Evolutionary conservation across 2,888 invertebrate species (phyloP), one percentile per base, ranked within the genome.

Genomic region (Microctonus brassicae): DNA sequence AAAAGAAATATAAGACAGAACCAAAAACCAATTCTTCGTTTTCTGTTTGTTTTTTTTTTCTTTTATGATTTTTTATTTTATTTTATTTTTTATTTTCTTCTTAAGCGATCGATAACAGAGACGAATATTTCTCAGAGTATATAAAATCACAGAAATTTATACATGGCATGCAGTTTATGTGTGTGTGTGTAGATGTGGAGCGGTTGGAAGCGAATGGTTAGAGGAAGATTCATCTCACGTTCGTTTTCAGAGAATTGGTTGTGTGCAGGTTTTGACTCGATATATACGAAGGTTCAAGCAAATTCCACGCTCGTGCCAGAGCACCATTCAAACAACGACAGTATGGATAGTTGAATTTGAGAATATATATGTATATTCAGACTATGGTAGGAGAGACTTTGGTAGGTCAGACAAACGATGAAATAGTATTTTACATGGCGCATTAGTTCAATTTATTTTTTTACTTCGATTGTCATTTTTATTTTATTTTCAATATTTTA

Each of bases 161-260:
- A 47, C n/a, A 39, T 39, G 10, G 11, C 11, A 36, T 36, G 11
- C 11, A 9, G 13, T 17, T 39, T 20, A 42, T 42, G n/a, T 47
- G 3, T 39, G 39, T 39, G 39, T 39, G 13, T 58, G 67, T 60
- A 67, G 7, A 58, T 47, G 36, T 39, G n/a, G 13, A 20, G n/a
- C n/a, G n/a, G n/a, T 10, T 4, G 10, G 36, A 58, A 11, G 58
- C 26, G 29, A 57, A 39, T 22, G n/a, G 20, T n/a, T 7, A 66
- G 53, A 65, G 26, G 55, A 36, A n/a, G 33, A 68, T 68, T 68
- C 68, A 33, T 39, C 42, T 68, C 68, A 68, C 68, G 68, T 68
- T 60, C 66, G 39, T 34, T 58, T 33, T 39, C 33, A 24, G 57
- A 11, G 26, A 10, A 6, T 57, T 26, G 29, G 26, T 34, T n/a